Evolutionary conservation across 2,113 vertebrate genomes (phyloP), one percentile per base, ranked within the genome.

Genomic region (Epinephelus cyanopodus): DNA sequence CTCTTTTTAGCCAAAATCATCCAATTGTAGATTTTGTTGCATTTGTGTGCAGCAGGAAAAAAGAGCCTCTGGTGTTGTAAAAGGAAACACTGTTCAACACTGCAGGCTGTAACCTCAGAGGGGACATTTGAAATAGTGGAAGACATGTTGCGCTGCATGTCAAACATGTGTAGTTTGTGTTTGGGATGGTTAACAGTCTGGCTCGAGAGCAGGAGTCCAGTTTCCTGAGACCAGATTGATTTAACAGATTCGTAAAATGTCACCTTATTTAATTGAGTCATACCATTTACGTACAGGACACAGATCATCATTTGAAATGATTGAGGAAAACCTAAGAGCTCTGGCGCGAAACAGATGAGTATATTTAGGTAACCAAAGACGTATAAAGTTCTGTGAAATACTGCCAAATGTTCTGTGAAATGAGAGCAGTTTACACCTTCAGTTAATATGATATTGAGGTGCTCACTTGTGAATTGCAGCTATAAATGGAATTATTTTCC

Each of bases 131-230:
- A 48, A 53, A 18, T 12, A 65, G 56, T 18, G 27, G 23, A 11
- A 12, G 54, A 83, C 74, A 47, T 74, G 85, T 77, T 67, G 18
- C 4, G 18, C 75, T 29, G 69, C 84, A 23, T 77, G 71, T 84
- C 74, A 12, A 6, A 82, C 72, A 61, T 25, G 71, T 85, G 81
- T 75, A 77, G 79, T 87, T 73, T 78, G 60, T 63, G 79, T 85
- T 72, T 10, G 61, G 33, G 72, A 48, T 27, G 29, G 68, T 81
- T 78, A 14, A 79, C 77, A 67, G 72, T 48, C 74, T 1, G 15
- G 3, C 23, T 48, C 2, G 0, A 11, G 45, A 63, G 69, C 58
- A 1, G 73, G 86, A 67, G 64, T 81, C 78, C 25, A 21, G 68
- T 78, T 81, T 79, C 84, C 61, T 21, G 37, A 9, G 37, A 23